Conservation (phyloP, 1,140 invertebrate species). For the Drosophila parabipectinata region DNA sequence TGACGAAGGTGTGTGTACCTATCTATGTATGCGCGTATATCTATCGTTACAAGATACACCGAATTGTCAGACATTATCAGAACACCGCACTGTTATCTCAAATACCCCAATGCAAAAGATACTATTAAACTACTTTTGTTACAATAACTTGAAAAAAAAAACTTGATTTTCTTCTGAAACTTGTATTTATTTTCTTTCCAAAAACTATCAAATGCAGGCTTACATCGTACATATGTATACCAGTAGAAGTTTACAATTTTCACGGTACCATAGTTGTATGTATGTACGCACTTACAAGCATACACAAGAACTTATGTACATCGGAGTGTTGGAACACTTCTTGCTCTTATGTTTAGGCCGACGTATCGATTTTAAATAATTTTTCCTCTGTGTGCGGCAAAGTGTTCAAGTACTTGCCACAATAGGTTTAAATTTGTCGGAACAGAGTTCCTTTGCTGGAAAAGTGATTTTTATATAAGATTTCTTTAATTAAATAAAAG, state of each 20-base stretch:
- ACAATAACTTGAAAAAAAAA: not conserved
- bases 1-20: conserved; percentile 30
- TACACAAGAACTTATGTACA: conserved; percentile 42
- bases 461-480: not conserved
- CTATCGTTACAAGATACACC: conserved; percentile 32
- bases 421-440: not conserved
- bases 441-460: not conserved
- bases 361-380: conserved; percentile 42
- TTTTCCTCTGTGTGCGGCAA: conserved; percentile 14
- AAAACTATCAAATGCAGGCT: conserved; percentile 1
- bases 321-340: conserved; percentile 37
- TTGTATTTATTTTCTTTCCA: not conserved
- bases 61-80: conserved; percentile 10
- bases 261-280: conserved; percentile 11
- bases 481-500: not conserved
- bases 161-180: not conserved
- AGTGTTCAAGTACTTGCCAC: conserved; percentile 3
- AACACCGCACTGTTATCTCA: conserved; percentile 22
- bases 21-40: conserved; percentile 32
- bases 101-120: not conserved
- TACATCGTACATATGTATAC: conserved; percentile 12
- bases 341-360: conserved; percentile 36
- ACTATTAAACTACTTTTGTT: not conserved
- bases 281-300: conserved; percentile 32
- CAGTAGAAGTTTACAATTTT: conserved; percentile 25